Percentiles rank a stretch among this genome's conserved stretches.
These are phyloP conservation scores for Mionectes olivaceus DNA, from an alignment of 2,797 vertebrate genomes.

Conservation along the genomic window DNA sequence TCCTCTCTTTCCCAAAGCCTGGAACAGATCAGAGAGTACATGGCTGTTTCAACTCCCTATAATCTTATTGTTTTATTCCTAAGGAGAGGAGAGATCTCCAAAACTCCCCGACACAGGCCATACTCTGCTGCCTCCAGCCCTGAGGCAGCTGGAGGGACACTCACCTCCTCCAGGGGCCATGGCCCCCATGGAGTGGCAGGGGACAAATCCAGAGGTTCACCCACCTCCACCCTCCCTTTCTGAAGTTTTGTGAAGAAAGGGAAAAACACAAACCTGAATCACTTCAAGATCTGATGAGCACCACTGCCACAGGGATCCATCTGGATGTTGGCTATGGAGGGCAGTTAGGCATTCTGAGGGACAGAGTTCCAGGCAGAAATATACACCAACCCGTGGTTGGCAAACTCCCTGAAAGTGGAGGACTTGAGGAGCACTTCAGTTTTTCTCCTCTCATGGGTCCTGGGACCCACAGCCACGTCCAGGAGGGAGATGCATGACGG, in stretches of 20 bases:
- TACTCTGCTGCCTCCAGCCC: fast-evolving
- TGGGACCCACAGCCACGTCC: fast-evolving
- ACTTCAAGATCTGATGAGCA: background rate
- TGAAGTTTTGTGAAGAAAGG: background rate
- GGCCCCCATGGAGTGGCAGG: fast-evolving
- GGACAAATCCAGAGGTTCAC: background rate
- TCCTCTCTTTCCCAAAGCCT: background rate
- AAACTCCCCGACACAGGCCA: fast-evolving
- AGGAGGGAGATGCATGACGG: fast-evolving
- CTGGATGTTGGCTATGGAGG: fast-evolving
- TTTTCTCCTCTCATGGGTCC: background rate
- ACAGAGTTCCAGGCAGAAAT: background rate
- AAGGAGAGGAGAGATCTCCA: fast-evolving
- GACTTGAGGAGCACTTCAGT: background rate
- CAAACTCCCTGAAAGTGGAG: background rate
- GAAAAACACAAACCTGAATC: background rate
- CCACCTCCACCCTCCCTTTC: background rate
- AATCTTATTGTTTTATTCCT: background rate
- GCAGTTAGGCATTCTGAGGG: fast-evolving
- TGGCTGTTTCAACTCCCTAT: fast-evolving
- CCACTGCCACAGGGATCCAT: background rate
- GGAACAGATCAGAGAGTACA: background rate
- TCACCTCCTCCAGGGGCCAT: background rate
- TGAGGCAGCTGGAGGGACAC: fast-evolving
- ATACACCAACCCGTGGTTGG: fast-evolving